Conservation (phyloP, 2,113 vertebrate genomes). For the Lota lota region DNA sequence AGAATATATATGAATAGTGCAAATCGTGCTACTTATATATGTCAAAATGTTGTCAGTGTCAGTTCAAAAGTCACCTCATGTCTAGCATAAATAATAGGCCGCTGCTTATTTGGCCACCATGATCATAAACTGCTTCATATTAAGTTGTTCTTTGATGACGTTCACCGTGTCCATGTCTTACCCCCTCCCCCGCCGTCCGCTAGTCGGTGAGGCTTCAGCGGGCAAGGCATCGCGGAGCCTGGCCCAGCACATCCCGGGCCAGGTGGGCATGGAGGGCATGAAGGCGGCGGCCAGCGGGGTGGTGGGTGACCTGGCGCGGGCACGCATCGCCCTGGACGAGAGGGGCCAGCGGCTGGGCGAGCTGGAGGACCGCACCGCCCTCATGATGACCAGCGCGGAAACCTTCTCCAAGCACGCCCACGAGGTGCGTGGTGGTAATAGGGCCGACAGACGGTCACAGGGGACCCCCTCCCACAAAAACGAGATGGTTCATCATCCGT, state of each 20-base stretch:
- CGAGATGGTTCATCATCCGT: too few species aligned
- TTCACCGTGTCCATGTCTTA: not conserved
- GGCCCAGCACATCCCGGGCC: conserved; percentile 94
- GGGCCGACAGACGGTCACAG: too few species aligned
- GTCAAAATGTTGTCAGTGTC: too few species aligned
- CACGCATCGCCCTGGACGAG: conserved; percentile 92
- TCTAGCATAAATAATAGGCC: too few species aligned
- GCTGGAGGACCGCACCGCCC: conserved; percentile 90
- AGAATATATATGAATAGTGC: too few species aligned
- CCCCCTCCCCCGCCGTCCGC: not conserved
- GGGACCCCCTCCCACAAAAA: too few species aligned
- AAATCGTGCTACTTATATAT: too few species aligned
- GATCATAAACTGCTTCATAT: too few species aligned
- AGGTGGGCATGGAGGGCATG: conserved; percentile 85
- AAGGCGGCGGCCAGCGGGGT: conserved; percentile 85
- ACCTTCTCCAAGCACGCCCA: conserved; percentile 95
- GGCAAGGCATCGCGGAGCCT: conserved; percentile 92
- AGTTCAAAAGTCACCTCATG: too few species aligned
- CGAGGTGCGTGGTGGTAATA: conserved; percentile 71
- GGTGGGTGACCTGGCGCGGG: conserved; percentile 88
- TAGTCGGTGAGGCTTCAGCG: conserved; percentile 92
- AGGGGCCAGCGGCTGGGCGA: conserved; percentile 93
- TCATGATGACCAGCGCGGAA: conserved; percentile 96
- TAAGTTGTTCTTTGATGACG: not conserved
- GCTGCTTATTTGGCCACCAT: too few species aligned